phyloP scores from a whole-genome alignment of 2,113 vertebrate genomes.

The Zosterops borbonicus region DNA sequence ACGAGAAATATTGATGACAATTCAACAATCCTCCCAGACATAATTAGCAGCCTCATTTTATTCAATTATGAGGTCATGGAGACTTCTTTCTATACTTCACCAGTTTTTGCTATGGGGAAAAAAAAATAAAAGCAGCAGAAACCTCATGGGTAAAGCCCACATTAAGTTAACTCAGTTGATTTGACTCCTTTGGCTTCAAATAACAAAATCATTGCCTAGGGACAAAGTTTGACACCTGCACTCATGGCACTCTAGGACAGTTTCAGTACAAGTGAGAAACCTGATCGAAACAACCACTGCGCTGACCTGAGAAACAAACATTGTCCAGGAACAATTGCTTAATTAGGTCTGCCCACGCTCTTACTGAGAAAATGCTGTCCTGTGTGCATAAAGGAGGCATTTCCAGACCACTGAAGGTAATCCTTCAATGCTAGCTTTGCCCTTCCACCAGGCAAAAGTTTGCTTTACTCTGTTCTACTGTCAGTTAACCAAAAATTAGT shows the following conservation, averaged over 20 bases:
- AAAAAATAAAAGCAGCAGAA: not conserved
- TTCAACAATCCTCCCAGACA: constrained; percentile 10
- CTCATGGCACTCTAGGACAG: not conserved
- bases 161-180: not conserved
- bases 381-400: not conserved
- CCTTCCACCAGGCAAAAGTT: not conserved
- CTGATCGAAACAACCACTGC: not conserved
- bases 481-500: not conserved
- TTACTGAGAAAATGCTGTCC: not conserved
- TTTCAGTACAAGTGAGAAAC: not conserved
- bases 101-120: not conserved
- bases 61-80: not conserved
- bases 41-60: constrained; percentile 12
- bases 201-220: not conserved
- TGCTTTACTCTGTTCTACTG: not conserved
- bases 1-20: not conserved
- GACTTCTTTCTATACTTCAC: not conserved
- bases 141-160: not conserved
- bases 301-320: not conserved
- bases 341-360: not conserved
- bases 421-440: not conserved
- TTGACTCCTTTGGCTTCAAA: not conserved
- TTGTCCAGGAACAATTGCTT: not conserved
- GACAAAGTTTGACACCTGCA: not conserved
- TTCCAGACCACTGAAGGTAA: not conserved